phyloP scores from a whole-genome alignment of 2,888 invertebrate genomes.

The Argyresthia albistria region DNA sequence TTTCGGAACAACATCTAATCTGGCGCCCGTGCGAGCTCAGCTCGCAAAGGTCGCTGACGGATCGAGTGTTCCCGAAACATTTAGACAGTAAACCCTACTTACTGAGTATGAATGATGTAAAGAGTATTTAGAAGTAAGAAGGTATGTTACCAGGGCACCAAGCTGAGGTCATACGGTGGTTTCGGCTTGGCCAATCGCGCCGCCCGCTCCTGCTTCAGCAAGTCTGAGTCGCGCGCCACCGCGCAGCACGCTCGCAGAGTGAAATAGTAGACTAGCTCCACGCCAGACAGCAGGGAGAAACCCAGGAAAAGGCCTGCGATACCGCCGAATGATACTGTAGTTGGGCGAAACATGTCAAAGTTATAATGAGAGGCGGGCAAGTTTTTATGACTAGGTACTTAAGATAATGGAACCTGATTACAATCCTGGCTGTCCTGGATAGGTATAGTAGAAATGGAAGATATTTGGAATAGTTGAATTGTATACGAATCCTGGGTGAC shows the following conservation, averaged over 20 bases:
- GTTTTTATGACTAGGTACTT: neutral
- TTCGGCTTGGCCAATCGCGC: constrained; percentile 46
- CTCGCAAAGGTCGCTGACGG: no score
- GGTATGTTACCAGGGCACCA: constrained; percentile 45
- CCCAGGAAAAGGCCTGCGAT: constrained; percentile 80
- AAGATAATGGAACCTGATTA: no score
- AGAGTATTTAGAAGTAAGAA: no score
- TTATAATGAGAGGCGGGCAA: neutral
- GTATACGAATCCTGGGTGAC: no score
- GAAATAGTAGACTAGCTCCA: constrained; percentile 85
- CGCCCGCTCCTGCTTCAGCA: constrained; percentile 54
- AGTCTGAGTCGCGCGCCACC: constrained; percentile 60
- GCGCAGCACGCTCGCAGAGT: constrained; percentile 79
- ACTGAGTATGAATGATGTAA: no score
- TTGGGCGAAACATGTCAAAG: constrained; percentile 7
- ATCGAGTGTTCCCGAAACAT: no score
- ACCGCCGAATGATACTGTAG: constrained; percentile 77
- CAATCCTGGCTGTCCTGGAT: no score
- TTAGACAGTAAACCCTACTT: no score
- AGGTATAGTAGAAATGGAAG: no score
- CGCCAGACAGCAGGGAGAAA: constrained; percentile 82
- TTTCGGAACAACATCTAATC: no score
- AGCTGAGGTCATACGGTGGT: constrained; percentile 56
- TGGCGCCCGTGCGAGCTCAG: no score
- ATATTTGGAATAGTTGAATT: no score